phyloP scores from a whole-genome alignment of 2,113 vertebrate species.

The Calonectris borealis region DNA sequence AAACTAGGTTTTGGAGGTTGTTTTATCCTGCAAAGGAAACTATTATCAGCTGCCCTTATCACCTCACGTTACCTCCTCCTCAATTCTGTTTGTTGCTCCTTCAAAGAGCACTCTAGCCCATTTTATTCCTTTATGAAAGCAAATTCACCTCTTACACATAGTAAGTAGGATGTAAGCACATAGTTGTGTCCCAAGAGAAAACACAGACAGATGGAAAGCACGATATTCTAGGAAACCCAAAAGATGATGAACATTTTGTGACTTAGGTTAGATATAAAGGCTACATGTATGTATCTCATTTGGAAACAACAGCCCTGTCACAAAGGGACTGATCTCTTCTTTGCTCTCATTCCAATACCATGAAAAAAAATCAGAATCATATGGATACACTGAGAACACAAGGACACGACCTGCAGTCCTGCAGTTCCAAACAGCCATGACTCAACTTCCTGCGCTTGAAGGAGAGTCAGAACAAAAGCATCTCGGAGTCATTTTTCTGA shows the following conservation, averaged over 20 bases:
- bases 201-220: not conserved
- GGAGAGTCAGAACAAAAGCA: not conserved
- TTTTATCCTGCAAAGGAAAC: not conserved
- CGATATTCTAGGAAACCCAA: not conserved
- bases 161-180: not conserved
- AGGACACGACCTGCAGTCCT: not conserved
- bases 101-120: not conserved
- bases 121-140: not conserved
- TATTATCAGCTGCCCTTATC: not conserved
- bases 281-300: not conserved
- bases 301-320: not conserved
- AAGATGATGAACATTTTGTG: not conserved
- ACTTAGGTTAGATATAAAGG: not conserved
- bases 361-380: not conserved
- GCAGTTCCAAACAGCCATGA: constrained; percentile 17
- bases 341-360: not conserved
- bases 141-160: not conserved
- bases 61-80: not conserved
- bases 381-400: not conserved
- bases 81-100: not conserved
- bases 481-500: constrained; percentile 1
- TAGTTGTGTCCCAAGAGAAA: not conserved
- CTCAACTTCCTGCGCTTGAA: constrained; percentile 39
- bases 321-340: not conserved
- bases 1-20: not conserved